Conservation (phyloP, 2,797 vertebrate species). For the Coilia nasus region DNA sequence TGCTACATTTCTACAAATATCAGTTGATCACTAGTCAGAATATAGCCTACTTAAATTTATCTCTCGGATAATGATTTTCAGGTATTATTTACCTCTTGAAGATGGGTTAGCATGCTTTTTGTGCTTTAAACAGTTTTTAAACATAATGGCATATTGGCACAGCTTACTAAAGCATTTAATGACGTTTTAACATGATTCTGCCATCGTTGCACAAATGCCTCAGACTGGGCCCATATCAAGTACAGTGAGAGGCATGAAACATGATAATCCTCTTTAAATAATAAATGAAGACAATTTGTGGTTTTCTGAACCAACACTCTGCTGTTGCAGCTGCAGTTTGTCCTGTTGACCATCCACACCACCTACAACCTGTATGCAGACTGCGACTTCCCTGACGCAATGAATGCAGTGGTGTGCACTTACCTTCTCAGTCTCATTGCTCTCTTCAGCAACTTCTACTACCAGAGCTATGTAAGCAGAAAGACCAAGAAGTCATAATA, state of each 20-base stretch:
- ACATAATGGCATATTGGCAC: no score
- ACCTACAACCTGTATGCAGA: constrained; percentile 77
- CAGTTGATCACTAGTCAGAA: no score
- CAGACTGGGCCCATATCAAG: no score
- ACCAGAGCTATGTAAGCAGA: constrained; percentile 65
- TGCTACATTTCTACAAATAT: neutral
- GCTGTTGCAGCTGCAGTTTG: constrained; percentile 74
- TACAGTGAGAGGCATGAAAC: no score
- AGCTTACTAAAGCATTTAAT: no score
- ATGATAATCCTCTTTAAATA: no score
- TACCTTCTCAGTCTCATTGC: constrained; percentile 76
- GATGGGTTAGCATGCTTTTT: neutral
- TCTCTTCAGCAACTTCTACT: constrained; percentile 80
- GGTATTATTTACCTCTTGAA: neutral
- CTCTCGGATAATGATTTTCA: no score
- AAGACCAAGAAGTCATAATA: constrained; percentile 69
- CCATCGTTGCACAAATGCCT: neutral
- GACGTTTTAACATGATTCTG: neutral
- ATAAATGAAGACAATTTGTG: neutral
- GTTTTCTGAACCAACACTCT: neutral
- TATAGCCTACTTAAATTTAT: no score
- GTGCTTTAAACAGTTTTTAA: no score
- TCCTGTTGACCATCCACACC: constrained; percentile 74
- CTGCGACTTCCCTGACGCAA: constrained; percentile 71
- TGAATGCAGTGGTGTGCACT: constrained; percentile 71